Base-by-base conservation (phyloP, 2,113 vertebrate genomes). In the Tetrao urogallus region DNA sequence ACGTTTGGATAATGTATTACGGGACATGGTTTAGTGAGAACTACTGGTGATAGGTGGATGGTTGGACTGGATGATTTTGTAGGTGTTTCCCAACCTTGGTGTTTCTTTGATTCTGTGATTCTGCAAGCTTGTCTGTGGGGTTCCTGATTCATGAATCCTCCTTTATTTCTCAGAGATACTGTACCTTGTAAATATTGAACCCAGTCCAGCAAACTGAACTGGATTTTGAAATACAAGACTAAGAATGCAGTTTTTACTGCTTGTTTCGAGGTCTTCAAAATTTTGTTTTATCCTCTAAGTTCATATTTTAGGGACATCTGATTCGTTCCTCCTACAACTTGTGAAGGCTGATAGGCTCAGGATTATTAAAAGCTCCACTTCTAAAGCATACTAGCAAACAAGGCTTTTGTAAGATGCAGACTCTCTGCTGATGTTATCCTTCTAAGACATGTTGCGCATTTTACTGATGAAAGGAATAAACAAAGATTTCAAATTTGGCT, bases 401-500 rank as follows among this genome's bases (percentile, higher is more conserved):
- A 43, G 54, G 5, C 17, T 86, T 18, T 80, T 12, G 4, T 58
- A 83, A 74, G 47, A 64, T n/a, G 28, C 36, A 54, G 18, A 78
- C 71, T 45, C 16, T 11, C 65, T 61, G 28, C 38, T 47, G 27
- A 19, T 86, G 71, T 92, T 85, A 90, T 54, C 34, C 42, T 45
- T 60, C 54, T 84, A 52, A 82, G 28, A 21, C 28, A 32, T 14
- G 10, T 30, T 50, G 38, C 84, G 32, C 1, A n/a, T 81, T 91
- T 78, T 84, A 57, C 27, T n/a, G 30, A 63, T 65, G 76, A 67
- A 82, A 30, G 38, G 34, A 88, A 67, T 61, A 77, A 84, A 12
- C 30, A 86, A 80, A 89, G 30, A 15, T 82, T 89, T 88, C 40
- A 83, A 22, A 65, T 92, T 89, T 94, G 61, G 38, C 56, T 75